Conservation (phyloP, 1,140 invertebrate genomes). For the Drosophila pseudoobscura region DNA sequence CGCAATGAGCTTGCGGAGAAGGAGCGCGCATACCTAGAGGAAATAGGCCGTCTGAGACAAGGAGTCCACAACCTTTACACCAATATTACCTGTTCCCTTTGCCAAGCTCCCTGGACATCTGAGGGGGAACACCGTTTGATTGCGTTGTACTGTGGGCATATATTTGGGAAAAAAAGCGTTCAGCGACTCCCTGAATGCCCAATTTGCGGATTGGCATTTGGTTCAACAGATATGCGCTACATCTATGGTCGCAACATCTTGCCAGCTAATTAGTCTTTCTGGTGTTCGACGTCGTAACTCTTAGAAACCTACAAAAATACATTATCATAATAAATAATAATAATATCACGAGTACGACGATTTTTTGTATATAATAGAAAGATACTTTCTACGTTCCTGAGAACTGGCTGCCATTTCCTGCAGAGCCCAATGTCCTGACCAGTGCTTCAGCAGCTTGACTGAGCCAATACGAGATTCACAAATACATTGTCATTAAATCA, state of each 20-base stretch:
- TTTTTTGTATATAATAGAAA: too few species aligned
- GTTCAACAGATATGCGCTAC: fast-evolving
- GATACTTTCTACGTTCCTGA: too few species aligned
- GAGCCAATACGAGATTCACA: not conserved
- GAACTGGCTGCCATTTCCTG: not conserved
- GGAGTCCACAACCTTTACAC: too few species aligned
- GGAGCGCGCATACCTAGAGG: not conserved
- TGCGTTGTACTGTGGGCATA: constrained; percentile 20
- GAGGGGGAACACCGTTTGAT: constrained; percentile 15
- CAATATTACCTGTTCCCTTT: constrained; percentile 5
- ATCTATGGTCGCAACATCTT: not conserved
- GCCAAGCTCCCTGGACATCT: not conserved
- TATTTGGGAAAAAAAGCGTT: constrained; percentile 17
- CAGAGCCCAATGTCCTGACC: too few species aligned
- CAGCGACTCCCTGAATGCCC: not conserved
- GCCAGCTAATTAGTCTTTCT: not conserved
- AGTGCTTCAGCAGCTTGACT: not conserved
- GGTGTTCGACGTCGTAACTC: not conserved
- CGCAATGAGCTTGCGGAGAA: not conserved
- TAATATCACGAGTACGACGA: too few species aligned
- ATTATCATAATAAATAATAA: too few species aligned
- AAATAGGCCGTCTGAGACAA: too few species aligned
- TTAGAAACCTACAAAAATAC: too few species aligned
- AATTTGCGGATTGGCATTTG: not conserved
- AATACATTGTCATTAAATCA: constrained; percentile 17